Evolutionary conservation across 1,140 invertebrate genomes (phyloP), one percentile per base, ranked within the genome.

Genomic region (Drosophila setifemur): DNA sequence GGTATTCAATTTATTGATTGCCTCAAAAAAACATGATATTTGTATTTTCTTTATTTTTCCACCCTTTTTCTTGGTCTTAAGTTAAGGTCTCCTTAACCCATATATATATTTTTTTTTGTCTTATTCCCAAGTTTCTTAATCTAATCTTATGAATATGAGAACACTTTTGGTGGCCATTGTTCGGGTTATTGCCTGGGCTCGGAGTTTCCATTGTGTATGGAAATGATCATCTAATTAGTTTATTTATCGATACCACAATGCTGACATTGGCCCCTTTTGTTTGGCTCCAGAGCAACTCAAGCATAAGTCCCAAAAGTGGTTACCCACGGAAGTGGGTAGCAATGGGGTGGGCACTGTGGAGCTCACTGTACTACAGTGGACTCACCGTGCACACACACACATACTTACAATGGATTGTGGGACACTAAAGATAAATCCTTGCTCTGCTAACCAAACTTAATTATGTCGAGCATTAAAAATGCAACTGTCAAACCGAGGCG

Each of bases 391-490:
- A 31, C 11, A 53, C 48, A 68, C 23, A 52, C 14, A 54, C 39
- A 49, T n/a, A 29, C 28, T 2, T 2, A 64, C 55, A 68, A 53
- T 39, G 23, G 26, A 49, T 21, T 29, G 26, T 35, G 29, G 19
- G 39, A 45, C 61, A 40, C n/a, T n/a, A 53, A 45, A 47, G 67
- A 50, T 70, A 71, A 71, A 52, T 58, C 67, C 67, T 45, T 70
- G 29, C 68, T 37, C 66, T 70, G 43, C 44, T 49, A 58, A 48
- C 67, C 71, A 86, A 85, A 85, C 81, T 85, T 85, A 85, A 85
- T 85, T 86, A 83, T 85, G 75, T 83, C 81, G 52, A 70, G 81
- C 76, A 85, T 83, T 85, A 85, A 85, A 85, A 85, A 85, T 85
- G 81, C 75, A 85, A 86, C 74, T 86, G 81, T 85, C 81, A 85